These are phyloP conservation scores for Ditula angustiorana DNA, from an alignment of 2,888 invertebrate species.

Conservation along the genomic window DNA sequence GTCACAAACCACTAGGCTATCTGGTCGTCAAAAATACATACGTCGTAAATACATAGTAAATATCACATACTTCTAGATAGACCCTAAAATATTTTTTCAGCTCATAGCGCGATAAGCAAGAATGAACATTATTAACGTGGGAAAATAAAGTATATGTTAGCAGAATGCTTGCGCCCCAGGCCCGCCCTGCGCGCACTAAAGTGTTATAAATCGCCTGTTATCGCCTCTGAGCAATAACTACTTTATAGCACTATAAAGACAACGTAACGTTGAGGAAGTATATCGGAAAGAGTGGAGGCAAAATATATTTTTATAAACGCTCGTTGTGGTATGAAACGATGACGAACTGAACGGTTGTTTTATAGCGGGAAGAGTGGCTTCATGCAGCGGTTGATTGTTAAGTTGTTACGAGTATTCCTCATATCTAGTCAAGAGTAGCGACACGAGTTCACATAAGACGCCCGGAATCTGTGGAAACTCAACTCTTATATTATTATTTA, in stretches of 20 bases:
- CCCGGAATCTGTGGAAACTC: background rate
- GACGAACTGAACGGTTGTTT: conserved; percentile 23
- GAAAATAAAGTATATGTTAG: conserved; percentile 53
- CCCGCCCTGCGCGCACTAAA: conserved; percentile 57
- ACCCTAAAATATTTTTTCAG: conserved; percentile 28
- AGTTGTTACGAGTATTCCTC: conserved; percentile 10
- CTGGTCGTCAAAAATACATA: too few species aligned
- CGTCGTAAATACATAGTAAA: background rate
- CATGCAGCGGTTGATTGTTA: conserved; percentile 3
- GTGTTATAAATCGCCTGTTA: conserved; percentile 77
- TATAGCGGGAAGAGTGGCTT: conserved; percentile 19
- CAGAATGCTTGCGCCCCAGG: conserved; percentile 47
- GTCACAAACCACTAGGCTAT: too few species aligned
- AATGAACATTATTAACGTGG: conserved; percentile 47
- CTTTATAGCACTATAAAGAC: conserved; percentile 75
- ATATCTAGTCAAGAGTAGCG: background rate
- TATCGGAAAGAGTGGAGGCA: conserved; percentile 53
- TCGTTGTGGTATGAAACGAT: conserved; percentile 10
- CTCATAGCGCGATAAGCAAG: conserved; percentile 44
- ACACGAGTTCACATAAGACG: background rate
- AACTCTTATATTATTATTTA: too few species aligned
- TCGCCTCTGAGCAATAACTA: conserved; percentile 72
- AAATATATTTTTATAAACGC: conserved; percentile 49
- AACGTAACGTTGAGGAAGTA: conserved; percentile 57
- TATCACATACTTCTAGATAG: conserved; percentile 18